These are phyloP conservation scores for Schlechtendalia chinensis DNA, from an alignment of 1,140 invertebrate genomes.

Conservation along the genomic window DNA sequence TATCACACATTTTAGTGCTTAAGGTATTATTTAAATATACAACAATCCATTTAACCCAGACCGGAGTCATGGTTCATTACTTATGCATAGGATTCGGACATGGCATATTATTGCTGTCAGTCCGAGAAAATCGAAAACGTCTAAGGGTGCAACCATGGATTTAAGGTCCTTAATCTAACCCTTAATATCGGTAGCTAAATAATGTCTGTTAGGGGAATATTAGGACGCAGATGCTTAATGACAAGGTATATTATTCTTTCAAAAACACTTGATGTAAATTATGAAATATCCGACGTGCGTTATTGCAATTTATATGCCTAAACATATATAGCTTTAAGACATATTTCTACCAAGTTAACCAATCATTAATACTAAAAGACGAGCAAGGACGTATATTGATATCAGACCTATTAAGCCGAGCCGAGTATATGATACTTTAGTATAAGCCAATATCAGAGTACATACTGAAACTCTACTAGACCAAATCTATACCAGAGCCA, in stretches of 20 bases:
- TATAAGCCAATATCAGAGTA: background rate
- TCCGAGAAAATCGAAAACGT: slow-evolving; percentile 35
- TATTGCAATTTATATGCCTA: background rate
- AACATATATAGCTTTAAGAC: too few species aligned
- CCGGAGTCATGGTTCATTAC: slow-evolving; percentile 12
- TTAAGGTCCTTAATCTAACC: background rate
- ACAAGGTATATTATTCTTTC: background rate
- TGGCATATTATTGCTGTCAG: slow-evolving; percentile 6
- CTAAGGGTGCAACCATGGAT: background rate
- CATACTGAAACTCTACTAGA: too few species aligned
- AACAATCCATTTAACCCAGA: slow-evolving; percentile 16
- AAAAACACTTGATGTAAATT: background rate
- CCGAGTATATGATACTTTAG: too few species aligned
- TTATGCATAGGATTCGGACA: slow-evolving; percentile 32
- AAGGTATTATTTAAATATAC: slow-evolving; percentile 23
- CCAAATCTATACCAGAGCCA: too few species aligned
- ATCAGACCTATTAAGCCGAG: too few species aligned
- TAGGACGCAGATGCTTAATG: background rate
- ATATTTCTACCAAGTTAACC: background rate
- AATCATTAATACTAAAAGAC: background rate
- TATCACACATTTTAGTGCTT: too few species aligned
- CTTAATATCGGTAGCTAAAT: slow-evolving; percentile 20
- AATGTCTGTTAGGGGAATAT: background rate
- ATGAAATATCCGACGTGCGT: background rate
- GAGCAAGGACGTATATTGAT: too few species aligned